A percentile compares a stretch with the other conserved stretches of the same genome.
Evolutionary conservation across 2,888 invertebrate genomes (phyloP).

Genomic region (Podotricha telesiphe): DNA sequence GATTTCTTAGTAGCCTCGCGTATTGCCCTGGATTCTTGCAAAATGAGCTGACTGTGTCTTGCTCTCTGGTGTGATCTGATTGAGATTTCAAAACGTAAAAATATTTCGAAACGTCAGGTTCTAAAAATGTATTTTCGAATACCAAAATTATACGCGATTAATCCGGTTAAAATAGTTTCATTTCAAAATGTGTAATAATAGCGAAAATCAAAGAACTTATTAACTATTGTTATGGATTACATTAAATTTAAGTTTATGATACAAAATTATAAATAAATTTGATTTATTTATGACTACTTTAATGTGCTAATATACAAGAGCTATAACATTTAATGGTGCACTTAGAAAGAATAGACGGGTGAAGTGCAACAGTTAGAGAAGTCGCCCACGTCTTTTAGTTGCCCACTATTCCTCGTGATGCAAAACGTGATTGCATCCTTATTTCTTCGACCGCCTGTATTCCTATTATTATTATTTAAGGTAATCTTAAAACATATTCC

Average conservation of each 20-base stretch:
- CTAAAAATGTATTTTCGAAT: too few species aligned
- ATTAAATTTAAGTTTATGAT: not conserved
- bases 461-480: not conserved
- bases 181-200: too few species aligned
- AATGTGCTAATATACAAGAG: not conserved
- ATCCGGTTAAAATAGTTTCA: too few species aligned
- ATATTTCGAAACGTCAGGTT: too few species aligned
- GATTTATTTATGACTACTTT: not conserved
- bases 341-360: not conserved
- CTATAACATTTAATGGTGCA: constrained; percentile 5
- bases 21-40: too few species aligned
- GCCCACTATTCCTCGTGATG: constrained; percentile 14
- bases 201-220: too few species aligned
- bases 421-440: constrained; percentile 10
- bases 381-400: constrained; percentile 13
- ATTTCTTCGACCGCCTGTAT: not conserved
- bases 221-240: too few species aligned
- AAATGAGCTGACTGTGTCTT: too few species aligned
- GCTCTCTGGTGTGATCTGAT: too few species aligned
- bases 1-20: too few species aligned
- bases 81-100: too few species aligned
- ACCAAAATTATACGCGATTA: too few species aligned
- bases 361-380: not conserved
- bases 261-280: constrained; percentile 6
- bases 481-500: constrained; percentile 4